Evolutionary conservation across 2,888 invertebrate species (phyloP).

Genomic region (Ornithoptera alexandrae): DNA sequence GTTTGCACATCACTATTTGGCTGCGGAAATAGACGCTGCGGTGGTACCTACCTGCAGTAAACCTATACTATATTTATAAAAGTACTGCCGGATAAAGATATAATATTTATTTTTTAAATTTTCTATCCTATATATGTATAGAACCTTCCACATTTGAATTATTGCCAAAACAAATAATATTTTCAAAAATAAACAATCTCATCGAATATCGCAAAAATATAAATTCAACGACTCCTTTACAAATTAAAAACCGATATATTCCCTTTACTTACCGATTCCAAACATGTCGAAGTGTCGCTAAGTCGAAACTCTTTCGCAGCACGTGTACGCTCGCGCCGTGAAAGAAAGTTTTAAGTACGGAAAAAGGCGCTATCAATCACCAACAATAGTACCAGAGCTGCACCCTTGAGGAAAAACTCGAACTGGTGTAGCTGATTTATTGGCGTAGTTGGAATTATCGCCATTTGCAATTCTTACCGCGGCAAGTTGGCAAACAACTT

Average conservation of each 20-base stretch:
- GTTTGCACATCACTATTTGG: too few relatives aligned
- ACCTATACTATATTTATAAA: not conserved
- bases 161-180: not conserved
- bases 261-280: constrained; percentile 40
- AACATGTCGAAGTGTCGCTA: constrained; percentile 45
- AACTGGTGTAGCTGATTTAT: constrained; percentile 74
- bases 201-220: not conserved
- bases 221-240: constrained; percentile 8
- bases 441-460: constrained; percentile 77
- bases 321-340: constrained; percentile 52
- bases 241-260: constrained; percentile 49
- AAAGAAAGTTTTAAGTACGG: constrained; percentile 60
- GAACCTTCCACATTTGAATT: too few relatives aligned
- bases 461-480: constrained; percentile 77
- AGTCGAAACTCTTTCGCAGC: constrained; percentile 48
- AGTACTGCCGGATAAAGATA: not conserved
- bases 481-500: constrained; percentile 64
- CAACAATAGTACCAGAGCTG: constrained; percentile 58
- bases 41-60: too few relatives aligned
- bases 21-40: too few relatives aligned
- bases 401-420: constrained; percentile 73
- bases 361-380: constrained; percentile 70
- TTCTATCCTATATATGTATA: too few relatives aligned
- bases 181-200: not conserved
- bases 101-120: too few relatives aligned